These are phyloP conservation scores for Phalanger gymnotis DNA, from an alignment of 2,797 vertebrate genomes.

Conservation along the genomic window DNA sequence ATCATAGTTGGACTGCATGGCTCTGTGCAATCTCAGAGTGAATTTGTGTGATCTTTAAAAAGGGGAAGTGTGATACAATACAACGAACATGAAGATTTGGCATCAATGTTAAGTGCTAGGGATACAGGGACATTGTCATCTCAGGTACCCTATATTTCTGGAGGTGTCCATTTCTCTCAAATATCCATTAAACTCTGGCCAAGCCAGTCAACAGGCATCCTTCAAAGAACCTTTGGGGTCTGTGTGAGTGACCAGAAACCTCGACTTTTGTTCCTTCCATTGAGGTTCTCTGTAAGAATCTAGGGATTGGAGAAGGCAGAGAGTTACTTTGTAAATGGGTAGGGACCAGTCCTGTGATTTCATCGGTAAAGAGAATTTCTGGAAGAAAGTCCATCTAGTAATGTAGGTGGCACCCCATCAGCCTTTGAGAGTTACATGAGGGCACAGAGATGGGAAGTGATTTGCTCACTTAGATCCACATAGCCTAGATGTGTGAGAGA, in stretches of 20 bases:
- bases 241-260: background rate
- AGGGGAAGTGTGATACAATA: background rate
- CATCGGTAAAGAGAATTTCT: constrained; percentile 26
- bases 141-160: background rate
- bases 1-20: background rate
- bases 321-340: background rate
- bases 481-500: background rate
- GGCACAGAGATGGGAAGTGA: background rate
- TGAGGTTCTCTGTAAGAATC: background rate
- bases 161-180: background rate
- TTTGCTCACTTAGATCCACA: background rate
- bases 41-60: background rate
- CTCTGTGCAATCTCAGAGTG: background rate
- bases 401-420: background rate
- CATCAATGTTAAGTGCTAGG: background rate
- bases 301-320: background rate
- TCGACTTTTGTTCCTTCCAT: background rate
- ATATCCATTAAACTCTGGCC: background rate
- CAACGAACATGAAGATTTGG: background rate
- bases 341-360: constrained; percentile 2
- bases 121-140: background rate
- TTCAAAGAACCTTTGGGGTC: background rate
- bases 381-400: background rate
- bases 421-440: background rate
- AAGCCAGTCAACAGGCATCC: background rate